These are phyloP conservation scores for Platalea minor DNA, from an alignment of 2,797 vertebrate genomes.

Conservation along the genomic window DNA sequence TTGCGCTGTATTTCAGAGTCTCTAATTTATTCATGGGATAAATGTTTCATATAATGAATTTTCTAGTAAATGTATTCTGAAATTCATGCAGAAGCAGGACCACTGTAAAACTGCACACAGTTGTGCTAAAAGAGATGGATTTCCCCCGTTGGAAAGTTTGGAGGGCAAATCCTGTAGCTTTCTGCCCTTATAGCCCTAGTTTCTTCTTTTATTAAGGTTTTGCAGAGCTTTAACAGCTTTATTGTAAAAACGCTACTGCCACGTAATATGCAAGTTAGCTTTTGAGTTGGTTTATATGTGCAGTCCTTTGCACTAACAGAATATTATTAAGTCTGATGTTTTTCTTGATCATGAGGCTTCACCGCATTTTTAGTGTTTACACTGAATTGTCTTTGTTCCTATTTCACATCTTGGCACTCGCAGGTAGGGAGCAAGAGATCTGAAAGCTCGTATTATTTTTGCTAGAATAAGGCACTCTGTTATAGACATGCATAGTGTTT, in stretches of 20 bases:
- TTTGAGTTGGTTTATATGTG: background rate
- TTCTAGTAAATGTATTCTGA: conserved; percentile 78
- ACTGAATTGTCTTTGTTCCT: background rate
- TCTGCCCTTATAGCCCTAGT: conserved; percentile 45
- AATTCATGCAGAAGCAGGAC: conserved; percentile 66
- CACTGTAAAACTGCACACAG: conserved; percentile 66
- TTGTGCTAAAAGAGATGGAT: conserved; percentile 61
- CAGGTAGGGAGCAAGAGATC: background rate
- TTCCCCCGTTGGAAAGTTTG: conserved; percentile 38
- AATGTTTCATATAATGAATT: conserved; percentile 83
- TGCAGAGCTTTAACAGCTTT: conserved; percentile 29
- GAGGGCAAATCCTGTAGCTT: conserved; percentile 47
- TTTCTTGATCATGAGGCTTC: background rate
- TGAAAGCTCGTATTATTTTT: background rate
- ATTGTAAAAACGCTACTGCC: conserved; percentile 1
- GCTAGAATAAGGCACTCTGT: background rate
- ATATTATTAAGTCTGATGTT: background rate
- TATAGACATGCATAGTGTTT: background rate
- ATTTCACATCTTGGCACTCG: background rate
- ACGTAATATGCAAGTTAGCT: background rate
- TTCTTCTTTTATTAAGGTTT: conserved; percentile 48
- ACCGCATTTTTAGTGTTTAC: background rate
- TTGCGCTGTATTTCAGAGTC: conserved; percentile 74
- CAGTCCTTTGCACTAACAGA: background rate
- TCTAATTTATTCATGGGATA: conserved; percentile 82